Evolutionary conservation across 2,113 vertebrate species (phyloP).

Genomic region (Dendrocopos noguchii): DNA sequence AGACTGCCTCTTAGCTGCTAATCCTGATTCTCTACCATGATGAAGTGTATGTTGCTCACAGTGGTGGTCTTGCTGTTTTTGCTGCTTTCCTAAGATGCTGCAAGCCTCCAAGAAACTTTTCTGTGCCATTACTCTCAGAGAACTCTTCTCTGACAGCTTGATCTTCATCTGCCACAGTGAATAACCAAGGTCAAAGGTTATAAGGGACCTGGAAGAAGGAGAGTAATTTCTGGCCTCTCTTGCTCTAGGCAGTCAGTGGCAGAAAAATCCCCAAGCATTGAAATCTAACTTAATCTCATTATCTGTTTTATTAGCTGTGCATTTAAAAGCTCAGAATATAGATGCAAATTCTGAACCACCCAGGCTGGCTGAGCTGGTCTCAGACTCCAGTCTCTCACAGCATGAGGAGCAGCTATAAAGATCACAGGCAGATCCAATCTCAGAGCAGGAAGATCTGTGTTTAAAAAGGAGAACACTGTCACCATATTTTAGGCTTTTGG

Average conservation of each 20-base stretch:
- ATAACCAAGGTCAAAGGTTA: background rate
- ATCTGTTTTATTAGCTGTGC: slow-evolving; percentile 20
- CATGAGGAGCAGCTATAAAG: slow-evolving; percentile 56
- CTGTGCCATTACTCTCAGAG: background rate
- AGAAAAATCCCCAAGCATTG: background rate
- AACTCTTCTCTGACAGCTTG: background rate
- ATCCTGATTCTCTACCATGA: background rate
- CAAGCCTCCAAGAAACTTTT: background rate
- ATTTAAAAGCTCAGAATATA: slow-evolving; percentile 16
- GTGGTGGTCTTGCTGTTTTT: background rate
- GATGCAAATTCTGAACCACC: slow-evolving; percentile 34
- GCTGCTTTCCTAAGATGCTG: background rate
- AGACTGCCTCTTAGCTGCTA: background rate
- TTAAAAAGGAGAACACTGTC: slow-evolving; percentile 41
- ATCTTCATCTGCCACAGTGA: background rate
- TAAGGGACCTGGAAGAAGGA: background rate
- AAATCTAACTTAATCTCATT: slow-evolving; percentile 8
- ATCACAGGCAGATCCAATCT: slow-evolving; percentile 41
- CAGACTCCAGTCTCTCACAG: background rate
- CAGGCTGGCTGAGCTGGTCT: slow-evolving; percentile 47
- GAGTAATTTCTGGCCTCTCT: background rate
- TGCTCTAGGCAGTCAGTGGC: background rate
- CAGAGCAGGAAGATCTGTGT: slow-evolving; percentile 37
- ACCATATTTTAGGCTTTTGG: slow-evolving; percentile 32
- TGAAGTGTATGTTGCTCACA: background rate